phyloP scores from a whole-genome alignment of 2,113 vertebrate species.

The Microcebus griseorufus region DNA sequence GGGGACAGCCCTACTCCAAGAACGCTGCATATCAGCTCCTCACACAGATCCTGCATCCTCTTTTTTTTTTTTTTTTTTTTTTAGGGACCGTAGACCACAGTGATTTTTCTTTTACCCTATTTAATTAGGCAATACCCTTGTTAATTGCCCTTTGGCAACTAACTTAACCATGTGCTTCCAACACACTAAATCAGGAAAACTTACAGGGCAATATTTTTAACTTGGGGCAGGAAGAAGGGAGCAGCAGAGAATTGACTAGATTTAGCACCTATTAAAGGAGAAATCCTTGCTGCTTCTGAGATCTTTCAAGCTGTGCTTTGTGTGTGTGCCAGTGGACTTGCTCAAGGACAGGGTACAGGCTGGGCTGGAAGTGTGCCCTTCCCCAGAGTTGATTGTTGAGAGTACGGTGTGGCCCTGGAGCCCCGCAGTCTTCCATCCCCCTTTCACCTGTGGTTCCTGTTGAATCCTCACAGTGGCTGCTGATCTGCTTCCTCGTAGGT shows the following conservation, averaged over 20 bases:
- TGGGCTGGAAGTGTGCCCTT: neutral
- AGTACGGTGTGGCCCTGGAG: neutral
- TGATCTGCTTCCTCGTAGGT: neutral
- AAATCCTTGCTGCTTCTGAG: conserved; percentile 45
- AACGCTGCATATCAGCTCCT: neutral
- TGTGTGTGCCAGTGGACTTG: conserved; percentile 47
- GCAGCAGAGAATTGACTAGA: conserved; percentile 45
- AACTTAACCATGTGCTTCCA: conserved; percentile 75
- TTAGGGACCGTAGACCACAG: neutral
- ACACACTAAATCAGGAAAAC: conserved; percentile 70
- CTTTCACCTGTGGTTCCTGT: neutral
- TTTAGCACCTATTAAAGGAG: conserved; percentile 58
- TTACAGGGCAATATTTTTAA: conserved; percentile 70
- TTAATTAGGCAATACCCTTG: conserved; percentile 62
- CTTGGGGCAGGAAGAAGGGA: conserved; percentile 44
- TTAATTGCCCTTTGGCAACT: conserved; percentile 68
- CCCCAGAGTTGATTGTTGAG: neutral
- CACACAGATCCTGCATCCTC: neutral
- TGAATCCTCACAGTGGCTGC: neutral
- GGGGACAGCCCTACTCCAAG: neutral
- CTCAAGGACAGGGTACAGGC: conserved; percentile 28
- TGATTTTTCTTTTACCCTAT: conserved; percentile 38
- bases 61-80: neutral
- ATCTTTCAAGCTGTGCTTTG: conserved; percentile 40
- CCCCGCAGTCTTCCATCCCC: neutral